Conservation (phyloP, 2,888 invertebrate species). For the Caenorhabditis sp. region DNA sequence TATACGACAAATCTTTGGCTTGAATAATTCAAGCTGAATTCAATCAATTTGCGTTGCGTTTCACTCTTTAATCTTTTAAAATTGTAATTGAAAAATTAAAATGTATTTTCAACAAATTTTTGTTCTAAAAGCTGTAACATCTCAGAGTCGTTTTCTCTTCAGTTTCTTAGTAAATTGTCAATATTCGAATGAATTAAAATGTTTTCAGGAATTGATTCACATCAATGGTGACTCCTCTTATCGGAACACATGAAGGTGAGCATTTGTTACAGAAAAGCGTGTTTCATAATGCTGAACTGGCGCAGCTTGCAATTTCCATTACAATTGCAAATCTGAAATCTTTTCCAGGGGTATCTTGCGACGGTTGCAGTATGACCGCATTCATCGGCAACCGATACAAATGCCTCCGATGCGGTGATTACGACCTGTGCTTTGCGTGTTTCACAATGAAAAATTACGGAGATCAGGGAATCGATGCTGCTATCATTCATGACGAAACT, state of each 20-base stretch:
- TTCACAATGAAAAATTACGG: conserved; percentile 42
- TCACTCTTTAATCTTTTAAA: no score
- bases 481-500: conserved; percentile 89
- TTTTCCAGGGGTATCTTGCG: conserved; percentile 94
- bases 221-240: conserved; percentile 18
- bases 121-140: no score
- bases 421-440: conserved; percentile 92
- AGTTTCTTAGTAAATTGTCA: neutral
- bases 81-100: no score
- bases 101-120: no score
- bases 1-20: neutral
- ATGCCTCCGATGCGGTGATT: conserved; percentile 98
- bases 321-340: neutral
- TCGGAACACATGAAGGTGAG: conserved; percentile 21
- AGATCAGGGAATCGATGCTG: conserved; percentile 3
- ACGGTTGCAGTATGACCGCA: conserved; percentile 97
- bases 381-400: conserved; percentile 97
- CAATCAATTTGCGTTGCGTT: no score
- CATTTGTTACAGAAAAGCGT: no score
- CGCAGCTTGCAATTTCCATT: neutral
- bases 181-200: no score
- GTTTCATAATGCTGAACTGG: no score
- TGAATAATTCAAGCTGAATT: no score
- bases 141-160: no score
- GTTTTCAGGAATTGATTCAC: neutral